Base-by-base conservation (phyloP, 2,113 vertebrate genomes). In the Meleagris gallopavo region DNA sequence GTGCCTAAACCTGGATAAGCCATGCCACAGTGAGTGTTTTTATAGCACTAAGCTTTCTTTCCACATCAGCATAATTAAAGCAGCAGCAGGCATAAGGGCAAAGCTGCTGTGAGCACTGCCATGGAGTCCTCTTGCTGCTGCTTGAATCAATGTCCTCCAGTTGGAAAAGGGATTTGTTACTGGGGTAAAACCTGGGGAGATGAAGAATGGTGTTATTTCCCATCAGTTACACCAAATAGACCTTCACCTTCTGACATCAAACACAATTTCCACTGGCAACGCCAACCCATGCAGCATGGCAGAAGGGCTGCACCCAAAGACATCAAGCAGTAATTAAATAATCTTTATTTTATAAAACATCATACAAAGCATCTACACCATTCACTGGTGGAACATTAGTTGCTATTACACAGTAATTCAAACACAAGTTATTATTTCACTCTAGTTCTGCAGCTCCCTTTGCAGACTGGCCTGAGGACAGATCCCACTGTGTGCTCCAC, bases 341-440 rank as follows among this genome's bases (percentile, higher is more conserved):
- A 57, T 81, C 75, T 97, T 97, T 98, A 98, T 97, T 97, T 97
- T 97, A 97, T 94, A 98, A 98, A 98, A 98, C 87, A 77, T 88
- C 67, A 83, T 98, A 98, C 89, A 98, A 98, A 98, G 96, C 78
- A 52, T 96, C 97, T 97, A 97, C 96, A 97, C 96, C 95, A 88
- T 95, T 95, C 94, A 96, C 95, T 94, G 97, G 93, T 96, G 96
- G 79, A 95, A 86, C 87, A 79, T 97, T 90, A 96, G 91, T 93
- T 64, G 89, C 96, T 96, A 97, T 97, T 97, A 97, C 97, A 97
- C 86, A 97, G 97, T 97, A 98, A 98, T 97, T 93, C 93, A 82
- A 95, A 95, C 96, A 94, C 76, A 58, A 96, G 85, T 93, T 71
- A 89, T 87, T 86, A 72, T 77, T 94, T 94, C 96, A 86, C 91